Evolutionary conservation across 2,797 vertebrate genomes (phyloP), one percentile per base, ranked within the genome.

Genomic region (Cyclopterus lumpus): DNA sequence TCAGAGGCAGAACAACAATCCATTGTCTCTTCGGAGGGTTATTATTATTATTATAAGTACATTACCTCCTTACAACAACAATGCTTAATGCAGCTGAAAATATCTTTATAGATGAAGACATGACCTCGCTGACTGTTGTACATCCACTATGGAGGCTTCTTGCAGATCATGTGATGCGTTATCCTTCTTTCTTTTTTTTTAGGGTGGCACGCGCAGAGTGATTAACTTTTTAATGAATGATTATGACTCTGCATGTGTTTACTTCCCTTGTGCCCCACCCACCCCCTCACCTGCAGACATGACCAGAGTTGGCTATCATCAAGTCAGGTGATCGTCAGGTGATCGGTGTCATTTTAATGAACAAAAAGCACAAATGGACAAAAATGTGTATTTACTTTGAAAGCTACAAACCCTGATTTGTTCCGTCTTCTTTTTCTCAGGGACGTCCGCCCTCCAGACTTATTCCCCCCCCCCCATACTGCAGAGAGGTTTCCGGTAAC

Each of bases 1-100:
- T 93, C 76, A 93, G 67, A 86, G 60, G 84, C 71, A 77, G 75
- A 89, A 80, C 80, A 87, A 80, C 86, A 86, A 86, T 79, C 82
- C 82, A 73, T 87, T 79, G 74, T 79, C 73, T 86, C 80, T 85
- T 75, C 54, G 28, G 44, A 64, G 66, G 75, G 53, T 75, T 88
- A 73, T 80, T 38, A 44, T 28, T 38, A 44, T 8, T 8, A 54
- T 18, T 81, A 86, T 83, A 71, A 88, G 88, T 82, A 83, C 75
- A 86, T 81, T 58, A 71, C 69, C 53, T 72, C 75, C 48, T 30
- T 28, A 57, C 48, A 67, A 34, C 61, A 24, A 11, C 53, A 32
- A 5, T 1, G 6, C 74, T 75, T 49, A 71, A 58, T 53, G 26
- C 42, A 44, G 24, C 62, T 57, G 36, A 22, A 73, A 75, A 42